These are phyloP conservation scores for Cirrhinus mrigala DNA, from an alignment of 2,797 vertebrate species.

Conservation along the genomic window DNA sequence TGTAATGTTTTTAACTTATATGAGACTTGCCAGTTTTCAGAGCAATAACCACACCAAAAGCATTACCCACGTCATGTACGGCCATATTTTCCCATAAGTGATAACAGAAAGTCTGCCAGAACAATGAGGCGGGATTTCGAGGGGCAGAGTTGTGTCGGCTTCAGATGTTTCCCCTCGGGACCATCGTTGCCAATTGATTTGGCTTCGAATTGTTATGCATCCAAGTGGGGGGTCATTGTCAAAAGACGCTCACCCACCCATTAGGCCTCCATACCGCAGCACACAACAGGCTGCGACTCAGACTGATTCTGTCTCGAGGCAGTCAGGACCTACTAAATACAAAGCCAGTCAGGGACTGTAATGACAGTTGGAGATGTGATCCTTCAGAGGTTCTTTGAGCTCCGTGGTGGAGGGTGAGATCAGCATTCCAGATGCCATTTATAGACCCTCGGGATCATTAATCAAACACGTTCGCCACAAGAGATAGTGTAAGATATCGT, in stretches of 20 bases:
- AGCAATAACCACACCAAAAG: slow-evolving; percentile 62
- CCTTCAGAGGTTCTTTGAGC: slow-evolving; percentile 36
- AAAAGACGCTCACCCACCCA: slow-evolving; percentile 61
- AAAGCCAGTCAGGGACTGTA: slow-evolving; percentile 62
- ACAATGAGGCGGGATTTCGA: slow-evolving; percentile 46
- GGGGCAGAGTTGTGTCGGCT: slow-evolving; percentile 43
- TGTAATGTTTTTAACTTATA: slow-evolving; percentile 42
- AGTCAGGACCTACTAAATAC: slow-evolving; percentile 57
- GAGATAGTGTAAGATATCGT: slow-evolving; percentile 63
- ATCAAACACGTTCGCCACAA: slow-evolving; percentile 73
- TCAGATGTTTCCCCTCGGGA: slow-evolving; percentile 57
- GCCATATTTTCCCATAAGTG: slow-evolving; percentile 61
- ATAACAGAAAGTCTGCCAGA: slow-evolving; percentile 64
- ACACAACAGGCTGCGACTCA: slow-evolving; percentile 54
- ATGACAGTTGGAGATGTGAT: slow-evolving; percentile 66
- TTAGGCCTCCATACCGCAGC: slow-evolving; percentile 57
- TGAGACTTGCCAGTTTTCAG: slow-evolving; percentile 40
- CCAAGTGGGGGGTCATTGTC: slow-evolving; percentile 46
- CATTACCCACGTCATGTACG: slow-evolving; percentile 57
- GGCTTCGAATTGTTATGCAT: slow-evolving; percentile 46
- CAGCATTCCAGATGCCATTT: slow-evolving; percentile 74
- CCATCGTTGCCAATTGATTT: slow-evolving; percentile 28
- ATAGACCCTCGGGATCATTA: slow-evolving; percentile 72
- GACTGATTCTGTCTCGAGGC: slow-evolving; percentile 58
- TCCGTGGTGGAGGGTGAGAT: slow-evolving; percentile 66